Evolutionary conservation across 2,113 vertebrate genomes (phyloP), one percentile per base, ranked within the genome.

Genomic region (Amphiprion percula): DNA sequence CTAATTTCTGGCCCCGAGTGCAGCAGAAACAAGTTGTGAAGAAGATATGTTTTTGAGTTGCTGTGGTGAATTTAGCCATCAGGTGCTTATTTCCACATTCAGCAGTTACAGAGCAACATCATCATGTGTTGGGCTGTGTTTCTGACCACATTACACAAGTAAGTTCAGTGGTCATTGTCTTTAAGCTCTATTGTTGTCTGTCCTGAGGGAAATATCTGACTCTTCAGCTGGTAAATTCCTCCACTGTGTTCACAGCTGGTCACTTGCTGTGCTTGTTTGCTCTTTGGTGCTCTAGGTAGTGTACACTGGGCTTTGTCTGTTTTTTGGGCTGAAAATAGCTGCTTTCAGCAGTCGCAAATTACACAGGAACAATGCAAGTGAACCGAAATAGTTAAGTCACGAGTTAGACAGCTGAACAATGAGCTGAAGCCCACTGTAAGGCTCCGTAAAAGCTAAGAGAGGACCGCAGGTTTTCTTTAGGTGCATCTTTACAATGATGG

Each of bases 181-280:
- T 44, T 15, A 14, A 2, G 47, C 21, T 73, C 16, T 39, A 10
- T 17, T 17, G 68, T 68, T 39, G 17, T 41, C 17, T n/a, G 7
- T 50, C 46, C 7, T 26, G 1, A 17, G 19, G 33, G 37, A 44
- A 49, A 60, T 47, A 28, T 46, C 6, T 30, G 30, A 12, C 9
- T 50, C 28, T 52, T 41, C 44, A 61, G 65, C 37, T 78, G 39
- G 26, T 37, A 63, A 62, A 55, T 30, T 30, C 9, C 14, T 58
- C 1, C 49, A 50, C 21, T 26, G 21, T 55, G 53, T 26, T 55
- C 53, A 55, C 4, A 28, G 23, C 15, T 54, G 41, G 33, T 55
- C 19, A 52, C 30, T 8, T 23, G 46, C 10, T 54, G 16, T 26
- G 30, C 33, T 19, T 47, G 17, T 50, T 50, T 19, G 49, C 49